Base-by-base conservation (phyloP, 2,888 invertebrate genomes). In the Slavum lentiscoides region DNA sequence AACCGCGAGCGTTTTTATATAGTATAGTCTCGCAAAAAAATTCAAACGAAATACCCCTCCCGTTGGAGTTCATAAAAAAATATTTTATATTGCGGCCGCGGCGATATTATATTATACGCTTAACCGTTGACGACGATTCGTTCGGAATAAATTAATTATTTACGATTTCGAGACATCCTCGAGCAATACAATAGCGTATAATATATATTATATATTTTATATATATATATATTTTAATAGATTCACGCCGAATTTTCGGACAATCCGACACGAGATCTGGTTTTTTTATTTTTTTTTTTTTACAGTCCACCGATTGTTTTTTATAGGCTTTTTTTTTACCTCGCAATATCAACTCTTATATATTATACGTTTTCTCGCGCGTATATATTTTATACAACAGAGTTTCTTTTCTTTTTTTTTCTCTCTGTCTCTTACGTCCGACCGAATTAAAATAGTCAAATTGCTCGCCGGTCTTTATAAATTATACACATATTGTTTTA, bases 401-500 rank as follows among this genome's bases (percentile, higher is more conserved):
- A 49, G 37, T 17, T 6, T 30, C 2, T 19, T 68, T 21, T 67
- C 43, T 53, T 53, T 53, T 68, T 68, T 23, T 19, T 17, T 6
- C 19, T 17, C 3, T 55, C 39, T 59, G 19, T 17, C 7, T 43
- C 30, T 67, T 21, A 23, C 8, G 21, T n/a, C 58, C 67, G 66
- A 15, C 76, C 68, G 77, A 77, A 69, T 77, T 70, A 62, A 77
- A 77, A 77, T 77, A 70, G 70, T 53, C 77, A 77, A 77, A 77
- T 77, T 70, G 69, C 55, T 30, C 30, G 49, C 13, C 39, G 30
- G 11, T 37, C 17, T 61, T 64, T 55, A 58, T 39, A 8, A 43
- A 53, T 69, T 37, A 55, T 69, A 17, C 21, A 37, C 61, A 69
- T 58, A 75, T 76, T 69, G 61, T 76, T 49, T 76, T 69, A 23